Conservation (phyloP, 2,888 invertebrate genomes). For the Clanis bilineata region DNA sequence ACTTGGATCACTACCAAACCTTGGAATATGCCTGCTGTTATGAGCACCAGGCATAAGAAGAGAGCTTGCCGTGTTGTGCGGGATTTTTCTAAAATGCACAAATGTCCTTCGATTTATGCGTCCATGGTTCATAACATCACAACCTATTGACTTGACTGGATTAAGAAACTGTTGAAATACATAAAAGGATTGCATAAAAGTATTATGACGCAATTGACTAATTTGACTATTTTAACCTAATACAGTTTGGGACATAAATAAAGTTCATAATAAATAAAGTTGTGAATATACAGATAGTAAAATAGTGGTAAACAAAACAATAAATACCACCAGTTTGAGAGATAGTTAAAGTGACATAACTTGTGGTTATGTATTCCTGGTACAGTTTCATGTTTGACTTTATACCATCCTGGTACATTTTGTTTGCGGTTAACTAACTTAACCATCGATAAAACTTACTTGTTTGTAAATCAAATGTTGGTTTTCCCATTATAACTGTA, state of each 20-base stretch:
- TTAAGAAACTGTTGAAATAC: too few relatives aligned
- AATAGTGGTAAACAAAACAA: not conserved
- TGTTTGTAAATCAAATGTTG: too few relatives aligned
- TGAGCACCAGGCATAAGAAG: slow-evolving; percentile 38
- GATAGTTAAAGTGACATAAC: not conserved
- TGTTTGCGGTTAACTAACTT: too few relatives aligned
- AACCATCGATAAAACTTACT: too few relatives aligned
- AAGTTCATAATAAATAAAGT: too few relatives aligned
- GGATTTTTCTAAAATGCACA: slow-evolving; percentile 49
- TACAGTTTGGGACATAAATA: too few relatives aligned
- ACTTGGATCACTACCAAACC: slow-evolving; percentile 61
- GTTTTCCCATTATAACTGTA: too few relatives aligned
- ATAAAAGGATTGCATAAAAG: too few relatives aligned
- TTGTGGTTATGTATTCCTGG: not conserved
- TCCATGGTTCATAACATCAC: not conserved
- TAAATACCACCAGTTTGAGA: not conserved
- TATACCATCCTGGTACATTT: not conserved
- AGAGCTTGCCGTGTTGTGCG: slow-evolving; percentile 52
- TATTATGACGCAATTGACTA: too few relatives aligned
- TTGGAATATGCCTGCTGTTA: slow-evolving; percentile 55
- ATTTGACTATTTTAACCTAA: too few relatives aligned
- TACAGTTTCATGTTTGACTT: not conserved
- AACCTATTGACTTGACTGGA: too few relatives aligned
- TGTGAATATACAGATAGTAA: not conserved
- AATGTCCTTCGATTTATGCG: not conserved